Base-by-base conservation (phyloP, 2,113 vertebrate species). In the Paradisaea rubra region DNA sequence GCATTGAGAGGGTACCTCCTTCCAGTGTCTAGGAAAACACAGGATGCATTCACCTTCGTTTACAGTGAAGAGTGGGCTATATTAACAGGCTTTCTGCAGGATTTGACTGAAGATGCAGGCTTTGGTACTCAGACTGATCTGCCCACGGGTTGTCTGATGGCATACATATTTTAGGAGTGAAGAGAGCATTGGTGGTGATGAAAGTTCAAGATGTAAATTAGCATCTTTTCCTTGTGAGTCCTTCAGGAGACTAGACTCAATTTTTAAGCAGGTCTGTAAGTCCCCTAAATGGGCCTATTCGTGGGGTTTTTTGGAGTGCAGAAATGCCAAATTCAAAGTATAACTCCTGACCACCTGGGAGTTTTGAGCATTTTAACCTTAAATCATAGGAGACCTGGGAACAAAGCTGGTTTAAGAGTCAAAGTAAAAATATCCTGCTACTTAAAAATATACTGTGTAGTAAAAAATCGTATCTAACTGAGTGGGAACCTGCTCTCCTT, bases 11-110 rank as follows among this genome's bases (percentile, higher is more conserved):
- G 41, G 15, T 20, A 81, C 1, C 44, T 91, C 50, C n/a, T 93
- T 72, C 47, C 44, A 28, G 24, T 7, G 15, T 42, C 39, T n/a
- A 8, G 9, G 47, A 77, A 50, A 60, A 21, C 0, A 0, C 0
- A 33, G 60, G 52, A 24, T 54, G 8, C 21, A 1, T 74, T 78
- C 25, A 22, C 39, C 24, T 71, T 86, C 71, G 30, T 52, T 91
- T 66, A 27, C 42, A 39, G 30, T 13, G 45, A 53, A 50, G 16
- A 49, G 23, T 59, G 23, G 35, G 31, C 50, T 63, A 4, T 59
- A 21, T 35, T 18, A 27, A 18, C 30, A 42, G 31, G 15, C 49
- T 81, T 92, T 50, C 33, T 56, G 56, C 60, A 86, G 83, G 64
- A 39, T 42, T 76, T 60, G 27, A 13, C 49, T 72, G 74, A 64